Conservation (phyloP, 2,888 invertebrate genomes). For the Caradrina kadenii region DNA sequence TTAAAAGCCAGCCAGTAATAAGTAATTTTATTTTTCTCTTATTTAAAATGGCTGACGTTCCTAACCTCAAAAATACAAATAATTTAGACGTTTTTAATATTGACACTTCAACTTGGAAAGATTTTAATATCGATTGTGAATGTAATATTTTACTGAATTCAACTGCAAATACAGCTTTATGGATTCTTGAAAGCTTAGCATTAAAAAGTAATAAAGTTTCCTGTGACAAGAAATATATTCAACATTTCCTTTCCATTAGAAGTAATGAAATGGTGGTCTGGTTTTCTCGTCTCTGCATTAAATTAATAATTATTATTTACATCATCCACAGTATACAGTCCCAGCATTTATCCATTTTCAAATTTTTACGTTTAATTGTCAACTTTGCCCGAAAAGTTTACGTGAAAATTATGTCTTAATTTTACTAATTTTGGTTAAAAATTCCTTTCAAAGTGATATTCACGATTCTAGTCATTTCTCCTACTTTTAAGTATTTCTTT, state of each 20-base stretch:
- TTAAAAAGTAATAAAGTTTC: slow-evolving; percentile 13
- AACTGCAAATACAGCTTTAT: slow-evolving; percentile 18
- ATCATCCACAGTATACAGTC: not conserved
- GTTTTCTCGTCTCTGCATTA: not conserved
- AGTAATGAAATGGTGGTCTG: not conserved
- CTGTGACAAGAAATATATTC: slow-evolving; percentile 6
- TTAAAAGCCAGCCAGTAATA: no score
- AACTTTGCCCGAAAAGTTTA: slow-evolving; percentile 17
- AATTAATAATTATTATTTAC: slow-evolving; percentile 7
- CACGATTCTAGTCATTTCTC: slow-evolving; percentile 68
- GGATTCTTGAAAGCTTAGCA: slow-evolving; percentile 19
- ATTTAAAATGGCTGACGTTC: not conserved
- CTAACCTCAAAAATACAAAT: slow-evolving; percentile 8
- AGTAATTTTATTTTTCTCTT: not conserved
- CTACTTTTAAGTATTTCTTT: slow-evolving; percentile 41
- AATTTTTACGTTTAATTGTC: slow-evolving; percentile 4
- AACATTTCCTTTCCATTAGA: slow-evolving; percentile 1
- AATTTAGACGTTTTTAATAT: slow-evolving; percentile 18
- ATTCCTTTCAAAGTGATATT: slow-evolving; percentile 50
- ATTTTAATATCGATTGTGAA: slow-evolving; percentile 32
- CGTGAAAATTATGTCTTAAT: slow-evolving; percentile 14
- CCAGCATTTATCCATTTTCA: slow-evolving; percentile 18
- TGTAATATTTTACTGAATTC: slow-evolving; percentile 17
- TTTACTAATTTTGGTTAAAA: slow-evolving; percentile 20
- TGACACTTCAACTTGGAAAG: slow-evolving; percentile 14